Conservation (phyloP, 2,113 vertebrate species). For the Dipodomys merriami region DNA sequence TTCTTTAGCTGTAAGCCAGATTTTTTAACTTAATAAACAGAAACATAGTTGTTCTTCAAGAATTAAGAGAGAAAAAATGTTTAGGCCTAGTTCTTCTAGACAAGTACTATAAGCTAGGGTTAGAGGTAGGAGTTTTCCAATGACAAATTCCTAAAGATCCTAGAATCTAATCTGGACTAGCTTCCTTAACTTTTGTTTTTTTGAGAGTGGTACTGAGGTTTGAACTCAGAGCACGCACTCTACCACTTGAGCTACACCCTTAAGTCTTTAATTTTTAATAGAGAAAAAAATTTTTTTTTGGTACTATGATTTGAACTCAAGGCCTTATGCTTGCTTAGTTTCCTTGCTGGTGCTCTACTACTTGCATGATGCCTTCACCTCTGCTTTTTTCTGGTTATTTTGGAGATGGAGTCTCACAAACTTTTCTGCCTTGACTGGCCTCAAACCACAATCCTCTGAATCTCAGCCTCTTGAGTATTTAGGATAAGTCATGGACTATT, state of each 20-base stretch:
- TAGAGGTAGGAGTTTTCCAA: background rate
- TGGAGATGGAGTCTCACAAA: too few species aligned
- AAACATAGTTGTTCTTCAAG: conserved; percentile 31
- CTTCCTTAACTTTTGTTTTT: background rate
- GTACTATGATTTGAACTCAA: too few species aligned
- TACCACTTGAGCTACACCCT: too few species aligned
- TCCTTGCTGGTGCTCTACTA: too few species aligned
- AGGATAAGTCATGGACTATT: too few species aligned
- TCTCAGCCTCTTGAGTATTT: too few species aligned
- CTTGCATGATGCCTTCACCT: too few species aligned
- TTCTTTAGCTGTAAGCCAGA: conserved; percentile 41
- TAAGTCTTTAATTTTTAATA: background rate
- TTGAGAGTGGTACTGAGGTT: too few species aligned
- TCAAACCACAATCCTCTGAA: background rate
- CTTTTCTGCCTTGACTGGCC: too few species aligned
- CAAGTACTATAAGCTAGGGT: background rate
- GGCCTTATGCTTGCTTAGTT: too few species aligned
- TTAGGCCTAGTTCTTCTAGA: conserved; percentile 22
- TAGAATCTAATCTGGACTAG: conserved; percentile 22
- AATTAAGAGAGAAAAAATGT: conserved; percentile 6
- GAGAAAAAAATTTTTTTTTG: background rate
- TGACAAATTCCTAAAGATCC: conserved; percentile 18
- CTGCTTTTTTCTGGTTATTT: too few species aligned
- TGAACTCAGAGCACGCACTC: too few species aligned
- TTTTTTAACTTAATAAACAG: conserved; percentile 29